These are phyloP conservation scores for Ditylenchus dipsaci DNA, from an alignment of 1,140 invertebrate genomes.

Conservation along the genomic window DNA sequence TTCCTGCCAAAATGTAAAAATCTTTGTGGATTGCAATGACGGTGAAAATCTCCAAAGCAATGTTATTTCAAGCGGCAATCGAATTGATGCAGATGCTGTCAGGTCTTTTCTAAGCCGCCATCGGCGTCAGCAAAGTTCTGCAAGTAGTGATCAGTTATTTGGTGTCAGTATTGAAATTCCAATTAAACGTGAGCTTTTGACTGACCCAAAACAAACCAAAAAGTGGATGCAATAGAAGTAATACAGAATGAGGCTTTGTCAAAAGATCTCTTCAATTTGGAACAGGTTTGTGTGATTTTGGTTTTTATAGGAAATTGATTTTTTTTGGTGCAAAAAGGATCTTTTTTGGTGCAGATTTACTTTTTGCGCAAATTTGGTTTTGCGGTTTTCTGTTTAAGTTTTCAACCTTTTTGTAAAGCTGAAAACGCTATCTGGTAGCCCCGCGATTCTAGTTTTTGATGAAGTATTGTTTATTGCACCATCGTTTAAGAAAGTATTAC, in stretches of 20 bases:
- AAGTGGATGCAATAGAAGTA: constrained; percentile 37
- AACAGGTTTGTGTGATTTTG: constrained; percentile 40
- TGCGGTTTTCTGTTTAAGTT: too few relatives aligned
- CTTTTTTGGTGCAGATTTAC: too few relatives aligned
- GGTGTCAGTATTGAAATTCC: constrained; percentile 40
- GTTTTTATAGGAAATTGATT: constrained; percentile 12
- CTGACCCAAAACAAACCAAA: constrained; percentile 11
- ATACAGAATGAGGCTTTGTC: constrained; percentile 52
- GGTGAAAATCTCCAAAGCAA: background rate
- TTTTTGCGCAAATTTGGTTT: too few relatives aligned
- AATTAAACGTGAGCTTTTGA: constrained; percentile 19
- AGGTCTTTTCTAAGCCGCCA: constrained; percentile 17
- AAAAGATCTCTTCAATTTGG: constrained; percentile 49
- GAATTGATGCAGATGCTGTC: constrained; percentile 16
- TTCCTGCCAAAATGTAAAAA: constrained; percentile 3
- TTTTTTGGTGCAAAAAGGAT: too few relatives aligned
- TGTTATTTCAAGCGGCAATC: background rate
- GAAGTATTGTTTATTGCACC: too few relatives aligned
- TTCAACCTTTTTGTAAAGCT: too few relatives aligned
- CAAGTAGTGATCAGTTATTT: constrained; percentile 17
- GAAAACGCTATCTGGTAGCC: too few relatives aligned
- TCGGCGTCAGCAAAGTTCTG: background rate
- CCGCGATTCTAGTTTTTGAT: too few relatives aligned
- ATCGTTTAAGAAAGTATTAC: too few relatives aligned
- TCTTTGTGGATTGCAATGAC: constrained; percentile 1